Evolutionary conservation across 2,888 invertebrate genomes (phyloP), one percentile per base, ranked within the genome.

Genomic region (Polydesmus complanatus): DNA sequence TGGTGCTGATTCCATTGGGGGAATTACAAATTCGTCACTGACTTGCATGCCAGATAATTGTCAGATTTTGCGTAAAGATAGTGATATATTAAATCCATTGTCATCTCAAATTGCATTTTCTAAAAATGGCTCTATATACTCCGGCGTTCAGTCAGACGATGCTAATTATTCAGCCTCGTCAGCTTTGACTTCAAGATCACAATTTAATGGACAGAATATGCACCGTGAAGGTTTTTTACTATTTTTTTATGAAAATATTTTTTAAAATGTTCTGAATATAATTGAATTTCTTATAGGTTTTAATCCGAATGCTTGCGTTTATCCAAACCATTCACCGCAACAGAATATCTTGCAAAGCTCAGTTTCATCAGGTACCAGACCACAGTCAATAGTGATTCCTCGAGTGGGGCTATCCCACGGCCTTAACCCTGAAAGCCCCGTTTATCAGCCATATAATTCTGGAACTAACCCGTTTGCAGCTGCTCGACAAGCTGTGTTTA

Each of bases 81-180:
- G 25, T 23, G 23, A 23, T 3, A 25, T 2, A 2, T 14, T 47
- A 25, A n/a, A n/a, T n/a, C n/a, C n/a, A n/a, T 25, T 25, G 5
- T 19, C 21, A 11, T 25, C 22, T 21, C 58, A 58, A 58, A 37
- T 47, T 25, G 47, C 27, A 27, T 23, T 53, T 19, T 25, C 58
- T 1, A 63, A 63, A 55, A 63, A 63, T 51, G 49, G 58, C 18
- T 48, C 60, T 21, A 52, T 58, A 27, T 63, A 61, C 54, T 49
- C 63, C 11, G 73, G 71, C 56, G 73, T 73, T 37, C 74, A 73
- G 54, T 69, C 69, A 56, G 73, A 74, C n/a, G 73, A 75, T 66
- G 65, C 71, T 48, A 26, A 61, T 64, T 74, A 72, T 66, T 71
- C 73, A 63, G 64, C 66, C 47, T 65, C 67, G 21, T 70, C 70